A percentile compares a stretch with the other conserved stretches of the same genome.
phyloP scores from a whole-genome alignment of 2,113 vertebrate genomes.

The Actinemys pallida region DNA sequence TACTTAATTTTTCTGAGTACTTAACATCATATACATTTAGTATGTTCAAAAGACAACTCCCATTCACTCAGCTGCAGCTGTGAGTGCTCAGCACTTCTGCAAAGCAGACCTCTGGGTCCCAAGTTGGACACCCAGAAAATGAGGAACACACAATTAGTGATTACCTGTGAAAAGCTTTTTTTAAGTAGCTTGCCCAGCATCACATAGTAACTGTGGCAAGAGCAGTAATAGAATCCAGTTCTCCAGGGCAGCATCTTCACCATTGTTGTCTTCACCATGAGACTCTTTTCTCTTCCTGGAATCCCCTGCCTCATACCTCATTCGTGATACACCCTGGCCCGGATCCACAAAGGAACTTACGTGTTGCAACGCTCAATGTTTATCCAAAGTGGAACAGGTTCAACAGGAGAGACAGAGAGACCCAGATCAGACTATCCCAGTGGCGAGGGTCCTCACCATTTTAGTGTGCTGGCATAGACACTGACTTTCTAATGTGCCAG shows the following conservation, averaged over 20 bases:
- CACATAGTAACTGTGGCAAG: neutral
- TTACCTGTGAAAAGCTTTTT: neutral
- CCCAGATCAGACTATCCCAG: neutral
- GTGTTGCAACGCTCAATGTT: neutral
- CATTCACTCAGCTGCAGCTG: neutral
- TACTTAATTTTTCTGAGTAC: neutral
- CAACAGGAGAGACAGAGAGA: neutral
- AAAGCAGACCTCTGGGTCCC: neutral
- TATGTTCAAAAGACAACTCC: neutral
- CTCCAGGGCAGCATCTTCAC: neutral
- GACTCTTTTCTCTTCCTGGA: neutral
- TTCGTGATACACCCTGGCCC: neutral
- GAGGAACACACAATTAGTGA: neutral
- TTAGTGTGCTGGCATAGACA: neutral
- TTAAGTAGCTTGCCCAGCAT: neutral
- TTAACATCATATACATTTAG: neutral
- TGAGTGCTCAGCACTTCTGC: neutral
- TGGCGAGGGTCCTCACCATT: neutral
- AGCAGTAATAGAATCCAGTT: neutral
- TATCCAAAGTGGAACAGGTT: neutral
- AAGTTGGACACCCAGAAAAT: neutral
- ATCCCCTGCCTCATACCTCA: neutral
- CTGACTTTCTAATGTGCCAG: no score
- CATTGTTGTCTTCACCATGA: neutral
- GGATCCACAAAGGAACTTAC: neutral